Conservation (phyloP, 53 echinoderm and acorn worm species). For the Astropecten irregularis region DNA sequence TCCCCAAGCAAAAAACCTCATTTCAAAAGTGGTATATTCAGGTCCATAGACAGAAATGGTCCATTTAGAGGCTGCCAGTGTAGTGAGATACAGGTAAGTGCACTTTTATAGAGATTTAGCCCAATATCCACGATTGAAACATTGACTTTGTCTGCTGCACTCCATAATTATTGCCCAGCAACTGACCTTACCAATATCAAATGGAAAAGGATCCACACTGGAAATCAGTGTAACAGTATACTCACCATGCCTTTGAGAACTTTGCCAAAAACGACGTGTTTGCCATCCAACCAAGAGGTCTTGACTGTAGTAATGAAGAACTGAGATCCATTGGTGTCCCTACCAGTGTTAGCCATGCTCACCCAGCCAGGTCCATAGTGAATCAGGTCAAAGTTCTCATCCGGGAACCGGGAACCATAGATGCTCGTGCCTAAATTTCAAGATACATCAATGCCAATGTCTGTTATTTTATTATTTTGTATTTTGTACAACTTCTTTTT, state of each 20-base stretch:
- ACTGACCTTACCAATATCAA: too few species aligned
- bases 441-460: background rate
- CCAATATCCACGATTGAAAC: too few species aligned
- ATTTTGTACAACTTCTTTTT: background rate
- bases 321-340: constrained; percentile 93
- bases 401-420: constrained; percentile 82
- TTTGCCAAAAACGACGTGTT: constrained; percentile 94
- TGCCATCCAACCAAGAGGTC: constrained; percentile 91
- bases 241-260: constrained; percentile 93
- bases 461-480: background rate
- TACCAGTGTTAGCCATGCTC: constrained; percentile 99
- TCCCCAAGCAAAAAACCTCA: too few species aligned
- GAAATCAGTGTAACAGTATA: too few species aligned
- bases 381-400: constrained; percentile 92
- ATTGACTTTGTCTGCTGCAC: too few species aligned
- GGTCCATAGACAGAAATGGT: too few species aligned
- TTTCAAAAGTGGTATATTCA: too few species aligned
- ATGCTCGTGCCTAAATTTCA: constrained; percentile 89
- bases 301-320: constrained; percentile 89
- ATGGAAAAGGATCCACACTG: too few species aligned
- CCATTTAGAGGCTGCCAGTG: too few species aligned
- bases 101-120: too few species aligned
- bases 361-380: constrained; percentile 92
- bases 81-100: too few species aligned
- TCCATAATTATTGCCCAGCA: too few species aligned